These are phyloP conservation scores for Monomorium pharaonis DNA, from an alignment of 1,140 invertebrate genomes.

Conservation along the genomic window DNA sequence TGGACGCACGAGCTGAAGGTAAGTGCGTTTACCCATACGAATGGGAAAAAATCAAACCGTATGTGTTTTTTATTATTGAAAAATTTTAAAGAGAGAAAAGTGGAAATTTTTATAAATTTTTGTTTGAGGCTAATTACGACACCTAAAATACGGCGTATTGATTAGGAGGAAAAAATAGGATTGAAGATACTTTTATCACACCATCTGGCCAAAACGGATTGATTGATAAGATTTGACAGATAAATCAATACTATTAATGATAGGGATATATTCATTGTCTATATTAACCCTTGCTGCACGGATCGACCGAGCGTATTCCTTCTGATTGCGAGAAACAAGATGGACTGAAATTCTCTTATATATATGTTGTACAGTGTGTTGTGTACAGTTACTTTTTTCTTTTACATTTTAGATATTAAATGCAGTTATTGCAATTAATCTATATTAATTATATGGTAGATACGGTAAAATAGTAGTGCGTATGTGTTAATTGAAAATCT, in stretches of 20 bases:
- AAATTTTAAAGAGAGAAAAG: too few species aligned
- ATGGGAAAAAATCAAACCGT: too few species aligned
- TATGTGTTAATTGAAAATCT: background rate
- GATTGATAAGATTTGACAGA: conserved; percentile 37
- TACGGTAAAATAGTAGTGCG: background rate
- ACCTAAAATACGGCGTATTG: background rate
- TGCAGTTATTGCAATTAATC: background rate
- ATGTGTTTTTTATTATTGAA: too few species aligned
- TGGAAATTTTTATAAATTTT: background rate
- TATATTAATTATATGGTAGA: background rate
- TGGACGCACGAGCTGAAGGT: too few species aligned
- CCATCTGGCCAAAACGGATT: conserved; percentile 18
- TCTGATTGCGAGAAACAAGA: background rate
- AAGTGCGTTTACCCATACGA: too few species aligned
- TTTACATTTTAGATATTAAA: background rate
- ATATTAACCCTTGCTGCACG: conserved; percentile 26
- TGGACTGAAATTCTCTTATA: background rate
- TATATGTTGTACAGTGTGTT: background rate
- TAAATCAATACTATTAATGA: background rate
- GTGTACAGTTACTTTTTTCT: background rate
- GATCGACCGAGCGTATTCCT: background rate
- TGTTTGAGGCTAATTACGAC: background rate
- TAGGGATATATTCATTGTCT: conserved; percentile 16
- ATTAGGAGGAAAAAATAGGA: background rate
- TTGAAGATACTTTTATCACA: conserved; percentile 48